Conservation (phyloP, 2,888 invertebrate species). For the Exephanes ischioxanthus region DNA sequence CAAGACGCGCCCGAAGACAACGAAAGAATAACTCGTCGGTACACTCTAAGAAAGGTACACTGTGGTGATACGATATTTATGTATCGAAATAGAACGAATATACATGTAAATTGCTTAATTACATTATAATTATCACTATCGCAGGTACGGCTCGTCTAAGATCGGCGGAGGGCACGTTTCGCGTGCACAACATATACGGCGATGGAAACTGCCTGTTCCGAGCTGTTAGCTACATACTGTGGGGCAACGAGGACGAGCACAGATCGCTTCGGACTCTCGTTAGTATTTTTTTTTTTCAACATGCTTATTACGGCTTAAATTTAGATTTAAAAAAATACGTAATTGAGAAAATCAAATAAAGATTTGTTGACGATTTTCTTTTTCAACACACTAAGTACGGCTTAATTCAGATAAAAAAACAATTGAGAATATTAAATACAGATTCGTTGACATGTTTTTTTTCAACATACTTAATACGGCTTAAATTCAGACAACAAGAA, state of each 20-base stretch:
- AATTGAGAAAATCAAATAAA: neutral
- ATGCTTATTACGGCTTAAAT: neutral
- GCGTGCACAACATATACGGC: slow-evolving; percentile 80
- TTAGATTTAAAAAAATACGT: neutral
- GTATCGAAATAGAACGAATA: neutral
- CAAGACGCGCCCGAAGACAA: slow-evolving; percentile 33
- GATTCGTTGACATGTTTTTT: neutral
- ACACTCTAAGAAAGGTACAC: slow-evolving; percentile 37
- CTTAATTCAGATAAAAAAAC: neutral
- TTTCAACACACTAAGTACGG: no score
- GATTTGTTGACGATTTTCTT: neutral
- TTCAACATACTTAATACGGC: no score
- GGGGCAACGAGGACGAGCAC: slow-evolving; percentile 80
- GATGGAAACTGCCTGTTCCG: slow-evolving; percentile 83
- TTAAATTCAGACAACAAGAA: no score
- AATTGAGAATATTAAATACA: neutral
- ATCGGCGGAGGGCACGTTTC: slow-evolving; percentile 79
- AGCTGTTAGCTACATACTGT: slow-evolving; percentile 80
- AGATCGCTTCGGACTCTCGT: slow-evolving; percentile 77
- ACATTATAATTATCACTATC: slow-evolving; percentile 29
- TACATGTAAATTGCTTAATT: neutral
- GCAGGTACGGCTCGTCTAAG: slow-evolving; percentile 77
- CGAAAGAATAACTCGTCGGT: slow-evolving; percentile 53
- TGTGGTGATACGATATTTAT: neutral
- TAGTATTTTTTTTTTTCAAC: slow-evolving; percentile 31